These are phyloP conservation scores for Lacerta bilineata DNA, from an alignment of 2,797 vertebrate genomes.

Conservation along the genomic window DNA sequence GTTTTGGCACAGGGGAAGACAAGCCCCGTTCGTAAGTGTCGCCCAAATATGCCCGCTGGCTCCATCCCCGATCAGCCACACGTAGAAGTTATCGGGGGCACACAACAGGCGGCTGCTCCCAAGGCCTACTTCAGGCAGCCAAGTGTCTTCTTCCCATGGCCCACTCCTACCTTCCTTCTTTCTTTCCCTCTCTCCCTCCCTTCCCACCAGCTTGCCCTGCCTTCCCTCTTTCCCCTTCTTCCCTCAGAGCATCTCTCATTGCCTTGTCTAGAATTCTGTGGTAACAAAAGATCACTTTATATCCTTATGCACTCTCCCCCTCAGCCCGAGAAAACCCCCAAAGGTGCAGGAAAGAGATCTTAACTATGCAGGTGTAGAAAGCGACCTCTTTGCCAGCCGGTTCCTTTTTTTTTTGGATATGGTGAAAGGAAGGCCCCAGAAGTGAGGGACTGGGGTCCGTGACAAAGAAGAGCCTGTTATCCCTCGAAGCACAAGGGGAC, in stretches of 20 bases:
- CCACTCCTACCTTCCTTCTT: not conserved
- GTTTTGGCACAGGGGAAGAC: conserved; percentile 19
- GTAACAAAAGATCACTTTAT: not conserved
- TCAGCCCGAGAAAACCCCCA: not conserved
- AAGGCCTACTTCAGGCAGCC: not conserved
- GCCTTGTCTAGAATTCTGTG: not conserved
- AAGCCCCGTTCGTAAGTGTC: not conserved
- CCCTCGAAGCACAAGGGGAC: not conserved
- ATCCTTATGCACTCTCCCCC: no score
- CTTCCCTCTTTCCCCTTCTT: not conserved
- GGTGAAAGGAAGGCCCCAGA: not conserved
- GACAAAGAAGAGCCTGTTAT: not conserved
- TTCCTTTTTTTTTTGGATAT: not conserved
- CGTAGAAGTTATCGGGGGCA: not conserved
- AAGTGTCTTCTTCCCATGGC: not conserved
- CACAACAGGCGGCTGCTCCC: not conserved
- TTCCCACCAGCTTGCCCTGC: not conserved
- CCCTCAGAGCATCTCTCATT: not conserved
- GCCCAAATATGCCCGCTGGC: conserved; percentile 23
- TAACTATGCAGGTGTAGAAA: not conserved
- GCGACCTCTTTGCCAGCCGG: not conserved
- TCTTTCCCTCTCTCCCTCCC: not conserved
- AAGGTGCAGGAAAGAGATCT: not conserved
- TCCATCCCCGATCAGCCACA: conserved; percentile 4
- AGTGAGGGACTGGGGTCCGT: not conserved